Evolutionary conservation across 2,113 vertebrate species (phyloP).

Genomic region (Mobula hypostoma): DNA sequence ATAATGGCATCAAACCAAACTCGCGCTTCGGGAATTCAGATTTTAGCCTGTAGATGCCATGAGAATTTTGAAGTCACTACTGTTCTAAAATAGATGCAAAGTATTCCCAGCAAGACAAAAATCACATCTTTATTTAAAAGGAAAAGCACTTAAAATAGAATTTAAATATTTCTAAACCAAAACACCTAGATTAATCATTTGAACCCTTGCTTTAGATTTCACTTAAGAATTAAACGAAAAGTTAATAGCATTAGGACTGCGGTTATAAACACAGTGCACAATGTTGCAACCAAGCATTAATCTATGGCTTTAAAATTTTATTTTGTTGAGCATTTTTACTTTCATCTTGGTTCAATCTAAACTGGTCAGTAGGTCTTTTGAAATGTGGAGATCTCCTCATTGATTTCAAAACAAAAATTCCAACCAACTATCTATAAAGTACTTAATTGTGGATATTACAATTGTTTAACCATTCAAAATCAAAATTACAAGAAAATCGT

Average conservation of each 20-base stretch:
- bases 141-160: no score
- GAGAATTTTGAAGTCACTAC: background rate
- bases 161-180: background rate
- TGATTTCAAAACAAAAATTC: background rate
- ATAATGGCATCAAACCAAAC: no score
- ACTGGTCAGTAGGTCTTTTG: background rate
- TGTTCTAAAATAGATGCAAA: no score
- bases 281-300: background rate
- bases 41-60: no score
- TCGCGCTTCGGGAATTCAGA: no score
- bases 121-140: no score
- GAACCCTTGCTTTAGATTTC: background rate
- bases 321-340: background rate
- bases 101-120: no score
- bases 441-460: background rate
- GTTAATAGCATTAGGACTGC: background rate
- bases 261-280: background rate
- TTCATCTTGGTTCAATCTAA: background rate
- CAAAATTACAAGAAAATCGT: background rate
- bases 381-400: background rate
- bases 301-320: background rate
- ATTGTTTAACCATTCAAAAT: background rate
- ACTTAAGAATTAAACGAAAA: background rate
- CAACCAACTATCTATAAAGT: no score
- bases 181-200: background rate